Percentiles rank a stretch among this genome's conserved stretches.
phyloP scores from a whole-genome alignment of 2,797 vertebrate species.

The Phoxinus dragarum region DNA sequence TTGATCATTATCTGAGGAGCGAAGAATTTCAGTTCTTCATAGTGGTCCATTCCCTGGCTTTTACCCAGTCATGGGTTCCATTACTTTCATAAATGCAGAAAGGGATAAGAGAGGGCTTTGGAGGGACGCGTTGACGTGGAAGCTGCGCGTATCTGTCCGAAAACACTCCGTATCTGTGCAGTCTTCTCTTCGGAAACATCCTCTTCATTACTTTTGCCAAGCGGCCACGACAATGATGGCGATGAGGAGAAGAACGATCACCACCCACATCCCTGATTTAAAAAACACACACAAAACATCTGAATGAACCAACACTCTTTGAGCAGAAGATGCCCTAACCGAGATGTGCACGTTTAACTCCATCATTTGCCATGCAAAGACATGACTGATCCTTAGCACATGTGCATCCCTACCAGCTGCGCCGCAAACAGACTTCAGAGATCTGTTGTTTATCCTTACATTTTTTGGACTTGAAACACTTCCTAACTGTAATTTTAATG shows the following conservation, averaged over 20 bases:
- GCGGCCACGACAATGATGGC: conserved; percentile 89
- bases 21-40: conserved; percentile 26
- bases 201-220: conserved; percentile 78
- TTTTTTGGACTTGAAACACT: background rate
- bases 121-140: background rate
- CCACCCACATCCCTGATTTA: conserved; percentile 90
- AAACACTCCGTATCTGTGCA: background rate
- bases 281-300: conserved; percentile 47
- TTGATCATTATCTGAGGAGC: conserved; percentile 35
- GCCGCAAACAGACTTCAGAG: background rate
- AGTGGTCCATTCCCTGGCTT: conserved; percentile 49
- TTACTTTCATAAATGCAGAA: conserved; percentile 12
- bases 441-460: background rate
- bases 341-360: background rate
- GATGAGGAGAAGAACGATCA: conserved; percentile 92
- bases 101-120: background rate
- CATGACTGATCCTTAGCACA: conserved; percentile 14
- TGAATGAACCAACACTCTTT: background rate
- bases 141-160: background rate
- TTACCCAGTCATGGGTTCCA: conserved; percentile 27
- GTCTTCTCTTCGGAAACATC: background rate
- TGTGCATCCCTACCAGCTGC: background rate
- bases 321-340: background rate
- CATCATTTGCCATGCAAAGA: background rate
- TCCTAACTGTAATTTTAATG: background rate